Conservation (phyloP, 1,140 invertebrate species). For the Macrotrachela quadricornifera region DNA sequence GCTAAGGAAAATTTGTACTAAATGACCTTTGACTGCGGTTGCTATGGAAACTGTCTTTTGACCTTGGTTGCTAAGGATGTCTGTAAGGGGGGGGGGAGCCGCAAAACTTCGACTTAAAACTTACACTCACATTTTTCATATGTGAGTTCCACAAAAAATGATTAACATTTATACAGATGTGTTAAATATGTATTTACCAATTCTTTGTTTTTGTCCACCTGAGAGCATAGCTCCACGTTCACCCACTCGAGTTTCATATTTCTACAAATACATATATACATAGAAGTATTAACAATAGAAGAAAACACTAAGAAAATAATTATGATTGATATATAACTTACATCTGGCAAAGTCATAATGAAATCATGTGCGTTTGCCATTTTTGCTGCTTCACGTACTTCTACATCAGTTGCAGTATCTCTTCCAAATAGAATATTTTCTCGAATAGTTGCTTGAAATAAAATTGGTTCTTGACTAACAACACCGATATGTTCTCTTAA, state of each 20-base stretch:
- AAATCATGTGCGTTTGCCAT: slow-evolving; percentile 74
- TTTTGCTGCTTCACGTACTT: slow-evolving; percentile 51
- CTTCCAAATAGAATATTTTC: slow-evolving; percentile 77
- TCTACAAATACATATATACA: background rate
- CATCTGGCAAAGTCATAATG: slow-evolving; percentile 47
- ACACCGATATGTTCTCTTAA: slow-evolving; percentile 37
- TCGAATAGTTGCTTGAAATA: slow-evolving; percentile 65
- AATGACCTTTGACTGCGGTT: no score
- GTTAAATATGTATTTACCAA: slow-evolving; percentile 33
- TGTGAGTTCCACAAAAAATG: no score
- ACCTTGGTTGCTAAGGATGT: no score
- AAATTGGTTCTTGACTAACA: slow-evolving; percentile 46
- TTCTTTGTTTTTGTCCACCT: slow-evolving; percentile 55
- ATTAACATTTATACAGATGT: no score
- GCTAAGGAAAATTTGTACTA: no score
- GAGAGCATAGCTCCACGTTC: slow-evolving; percentile 45
- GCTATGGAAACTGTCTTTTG: no score
- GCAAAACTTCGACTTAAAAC: no score
- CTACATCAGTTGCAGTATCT: slow-evolving; percentile 36
- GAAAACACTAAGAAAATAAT: no score
- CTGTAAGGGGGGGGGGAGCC: no score
- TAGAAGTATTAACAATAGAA: background rate
- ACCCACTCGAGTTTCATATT: background rate
- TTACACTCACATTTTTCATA: no score
- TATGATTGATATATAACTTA: no score